Evolutionary conservation across 2,888 invertebrate genomes (phyloP).

Genomic region (Escarpia spicata): DNA sequence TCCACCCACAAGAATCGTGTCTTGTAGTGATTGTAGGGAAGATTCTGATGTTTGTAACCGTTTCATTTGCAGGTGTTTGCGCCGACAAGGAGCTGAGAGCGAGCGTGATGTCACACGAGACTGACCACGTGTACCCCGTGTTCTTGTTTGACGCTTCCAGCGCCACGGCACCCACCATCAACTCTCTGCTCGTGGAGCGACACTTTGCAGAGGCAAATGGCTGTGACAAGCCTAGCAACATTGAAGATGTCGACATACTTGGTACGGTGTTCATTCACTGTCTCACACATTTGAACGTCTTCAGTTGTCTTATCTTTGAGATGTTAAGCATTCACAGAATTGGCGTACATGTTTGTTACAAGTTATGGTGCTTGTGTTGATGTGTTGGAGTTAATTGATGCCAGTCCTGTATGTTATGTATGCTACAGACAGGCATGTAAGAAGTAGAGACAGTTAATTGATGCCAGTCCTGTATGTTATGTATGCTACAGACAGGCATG

Average conservation of each 20-base stretch:
- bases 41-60: background rate
- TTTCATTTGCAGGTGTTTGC: background rate
- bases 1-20: background rate
- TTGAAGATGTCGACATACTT: background rate
- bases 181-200: background rate
- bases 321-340: too few species aligned
- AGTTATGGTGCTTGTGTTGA: background rate
- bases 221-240: background rate
- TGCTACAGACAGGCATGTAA: too few species aligned
- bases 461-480: too few species aligned
- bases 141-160: background rate
- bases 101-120: background rate
- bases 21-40: background rate
- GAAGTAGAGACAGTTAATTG: too few species aligned
- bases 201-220: background rate
- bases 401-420: too few species aligned
- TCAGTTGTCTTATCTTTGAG: background rate
- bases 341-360: background rate
- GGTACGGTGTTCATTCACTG: background rate
- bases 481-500: too few species aligned
- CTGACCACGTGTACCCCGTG: background rate
- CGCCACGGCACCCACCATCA: background rate
- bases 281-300: background rate
- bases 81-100: background rate
- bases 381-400: background rate